Conservation (phyloP, 2,113 vertebrate genomes). For the Addax nasomaculatus region DNA sequence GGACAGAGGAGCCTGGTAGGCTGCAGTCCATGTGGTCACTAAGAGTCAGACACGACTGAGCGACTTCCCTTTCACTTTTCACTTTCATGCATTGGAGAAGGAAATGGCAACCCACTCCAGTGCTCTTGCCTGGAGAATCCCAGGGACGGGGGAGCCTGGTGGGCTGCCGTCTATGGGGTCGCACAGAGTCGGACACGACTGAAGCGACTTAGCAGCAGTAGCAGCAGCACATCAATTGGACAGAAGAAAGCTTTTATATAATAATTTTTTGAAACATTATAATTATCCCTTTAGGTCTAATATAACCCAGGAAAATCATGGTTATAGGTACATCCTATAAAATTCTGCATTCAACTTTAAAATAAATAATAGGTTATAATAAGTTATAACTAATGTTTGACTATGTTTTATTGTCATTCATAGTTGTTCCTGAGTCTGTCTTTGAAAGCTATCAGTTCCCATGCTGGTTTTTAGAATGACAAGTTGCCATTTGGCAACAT, state of each 20-base stretch:
- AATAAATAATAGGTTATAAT: background rate
- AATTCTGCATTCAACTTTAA: background rate
- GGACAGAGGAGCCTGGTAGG: too few species aligned
- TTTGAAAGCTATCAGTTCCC: background rate
- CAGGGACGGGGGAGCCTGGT: too few species aligned
- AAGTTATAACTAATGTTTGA: background rate
- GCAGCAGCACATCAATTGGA: too few species aligned
- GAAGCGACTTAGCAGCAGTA: too few species aligned
- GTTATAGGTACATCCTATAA: background rate
- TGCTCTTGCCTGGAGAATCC: too few species aligned
- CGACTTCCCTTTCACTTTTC: too few species aligned
- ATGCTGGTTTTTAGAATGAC: background rate
- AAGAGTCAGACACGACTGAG: too few species aligned
- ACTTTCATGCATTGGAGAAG: too few species aligned
- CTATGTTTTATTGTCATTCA: background rate
- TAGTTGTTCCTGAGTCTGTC: background rate
- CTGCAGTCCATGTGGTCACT: too few species aligned
- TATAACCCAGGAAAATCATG: background rate
- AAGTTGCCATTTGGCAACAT: background rate
- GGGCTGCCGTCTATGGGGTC: too few species aligned
- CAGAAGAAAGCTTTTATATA: background rate
- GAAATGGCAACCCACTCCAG: too few species aligned
- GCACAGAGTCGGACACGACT: too few species aligned
- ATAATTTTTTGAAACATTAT: background rate
- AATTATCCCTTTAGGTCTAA: background rate